phyloP scores from a whole-genome alignment of 2,797 vertebrate species.

The Sardinella longiceps region DNA sequence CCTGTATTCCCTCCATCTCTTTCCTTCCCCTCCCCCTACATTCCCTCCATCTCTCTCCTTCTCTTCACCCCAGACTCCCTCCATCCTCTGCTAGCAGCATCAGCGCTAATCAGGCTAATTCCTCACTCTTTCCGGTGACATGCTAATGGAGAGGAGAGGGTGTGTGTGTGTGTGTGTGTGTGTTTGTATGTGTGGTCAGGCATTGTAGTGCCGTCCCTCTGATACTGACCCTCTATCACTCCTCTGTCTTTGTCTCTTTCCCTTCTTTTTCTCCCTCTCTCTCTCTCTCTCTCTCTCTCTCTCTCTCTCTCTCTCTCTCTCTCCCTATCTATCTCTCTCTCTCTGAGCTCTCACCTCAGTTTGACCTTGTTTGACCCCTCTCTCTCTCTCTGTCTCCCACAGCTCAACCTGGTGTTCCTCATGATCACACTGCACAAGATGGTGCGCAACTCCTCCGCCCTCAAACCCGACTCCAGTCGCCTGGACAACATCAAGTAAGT shows the following conservation, averaged over 20 bases:
- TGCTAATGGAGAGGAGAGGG: neutral
- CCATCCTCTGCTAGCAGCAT: neutral
- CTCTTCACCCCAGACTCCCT: neutral
- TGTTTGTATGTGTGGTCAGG: neutral
- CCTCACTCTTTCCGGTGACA: neutral
- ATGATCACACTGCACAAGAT: conserved; percentile 94
- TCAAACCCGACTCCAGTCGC: conserved; percentile 91
- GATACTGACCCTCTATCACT: neutral
- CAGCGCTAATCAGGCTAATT: neutral
- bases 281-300: neutral
- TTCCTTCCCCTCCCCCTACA: neutral
- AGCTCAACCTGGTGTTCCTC: conserved; percentile 93
- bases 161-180: no score
- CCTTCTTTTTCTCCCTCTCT: neutral
- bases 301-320: neutral
- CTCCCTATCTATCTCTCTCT: neutral
- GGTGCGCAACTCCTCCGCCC: conserved; percentile 87
- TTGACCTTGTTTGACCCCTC: neutral
- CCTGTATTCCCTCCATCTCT: neutral
- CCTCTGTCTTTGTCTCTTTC: neutral
- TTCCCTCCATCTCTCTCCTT: neutral
- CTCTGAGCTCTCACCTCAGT: neutral
- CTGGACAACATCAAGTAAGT: conserved; percentile 92
- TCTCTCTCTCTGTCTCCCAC: conserved; percentile 37
- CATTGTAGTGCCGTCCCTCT: neutral